Evolutionary conservation across 2,113 vertebrate genomes (phyloP).

Genomic region (Cyprinodon variegatus): DNA sequence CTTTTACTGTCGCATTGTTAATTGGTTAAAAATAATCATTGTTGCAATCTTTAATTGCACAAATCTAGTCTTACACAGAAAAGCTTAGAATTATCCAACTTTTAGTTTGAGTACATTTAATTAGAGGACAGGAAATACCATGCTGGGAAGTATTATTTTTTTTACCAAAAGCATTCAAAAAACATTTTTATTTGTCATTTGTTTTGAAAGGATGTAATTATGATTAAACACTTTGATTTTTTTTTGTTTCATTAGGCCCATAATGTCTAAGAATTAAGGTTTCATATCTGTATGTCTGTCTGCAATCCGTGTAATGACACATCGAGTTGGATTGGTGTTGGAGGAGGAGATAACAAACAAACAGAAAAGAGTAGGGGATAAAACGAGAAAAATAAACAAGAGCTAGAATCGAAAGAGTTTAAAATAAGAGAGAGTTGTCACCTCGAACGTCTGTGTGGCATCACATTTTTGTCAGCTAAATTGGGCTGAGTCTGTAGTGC

Average conservation of each 20-base stretch:
- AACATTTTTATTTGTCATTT: no score
- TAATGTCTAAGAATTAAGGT: no score
- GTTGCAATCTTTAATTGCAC: neutral
- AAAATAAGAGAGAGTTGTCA: slow-evolving; percentile 63
- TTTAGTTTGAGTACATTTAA: neutral
- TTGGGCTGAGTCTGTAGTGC: slow-evolving; percentile 74
- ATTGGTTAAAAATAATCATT: no score
- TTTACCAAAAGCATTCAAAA: neutral
- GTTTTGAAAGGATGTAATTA: no score
- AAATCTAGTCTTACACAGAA: neutral
- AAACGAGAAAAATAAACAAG: neutral
- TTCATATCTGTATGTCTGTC: no score
- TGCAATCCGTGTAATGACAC: slow-evolving; percentile 42
- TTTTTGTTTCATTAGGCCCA: no score
- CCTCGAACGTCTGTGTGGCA: slow-evolving; percentile 60
- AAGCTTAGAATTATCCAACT: neutral
- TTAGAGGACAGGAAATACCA: neutral
- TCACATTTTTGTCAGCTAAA: slow-evolving; percentile 72
- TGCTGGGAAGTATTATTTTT: neutral
- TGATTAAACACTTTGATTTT: no score
- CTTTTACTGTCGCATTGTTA: no score
- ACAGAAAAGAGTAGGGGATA: neutral
- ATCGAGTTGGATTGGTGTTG: slow-evolving; percentile 38
- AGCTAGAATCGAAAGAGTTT: slow-evolving; percentile 45
- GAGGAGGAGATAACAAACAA: slow-evolving; percentile 34